Conservation (phyloP, 2,888 invertebrate species). For the Halocaridina rubra region DNA sequence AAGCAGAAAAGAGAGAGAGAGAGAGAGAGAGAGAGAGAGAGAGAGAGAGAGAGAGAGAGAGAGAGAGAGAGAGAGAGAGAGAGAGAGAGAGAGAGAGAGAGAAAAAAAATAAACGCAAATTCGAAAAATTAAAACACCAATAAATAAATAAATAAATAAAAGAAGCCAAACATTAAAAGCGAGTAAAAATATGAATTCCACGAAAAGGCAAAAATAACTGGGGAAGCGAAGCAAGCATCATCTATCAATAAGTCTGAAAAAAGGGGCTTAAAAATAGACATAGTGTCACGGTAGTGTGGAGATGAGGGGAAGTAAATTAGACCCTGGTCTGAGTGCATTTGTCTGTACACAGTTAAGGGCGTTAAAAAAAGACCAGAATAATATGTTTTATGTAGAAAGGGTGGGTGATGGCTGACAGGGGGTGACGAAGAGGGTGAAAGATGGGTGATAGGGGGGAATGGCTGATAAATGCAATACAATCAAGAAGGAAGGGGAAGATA, state of each 20-base stretch:
- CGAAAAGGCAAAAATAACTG: background rate
- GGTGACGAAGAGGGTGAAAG: too few species aligned
- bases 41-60: background rate
- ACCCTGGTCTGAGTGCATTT: too few species aligned
- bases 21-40: background rate
- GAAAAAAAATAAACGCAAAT: background rate
- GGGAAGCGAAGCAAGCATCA: background rate
- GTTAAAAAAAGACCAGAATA: background rate
- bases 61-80: background rate
- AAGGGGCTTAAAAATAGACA: background rate
- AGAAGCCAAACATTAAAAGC: background rate
- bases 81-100: background rate
- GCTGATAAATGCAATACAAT: too few species aligned
- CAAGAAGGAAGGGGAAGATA: too few species aligned
- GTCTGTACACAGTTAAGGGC: too few species aligned
- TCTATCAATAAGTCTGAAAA: background rate
- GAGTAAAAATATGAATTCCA: background rate
- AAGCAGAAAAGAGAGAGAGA: background rate
- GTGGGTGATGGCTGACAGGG: too few species aligned
- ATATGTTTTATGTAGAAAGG: too few species aligned
- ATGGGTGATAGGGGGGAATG: too few species aligned
- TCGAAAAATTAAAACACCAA: too few species aligned
- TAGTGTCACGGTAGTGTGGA: too few species aligned
- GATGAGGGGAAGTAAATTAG: too few species aligned
- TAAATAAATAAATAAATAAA: too few species aligned